Evolutionary conservation across 2,113 vertebrate species (phyloP), one percentile per base, ranked within the genome.

Genomic region (Trichomycterus rosablanca): DNA sequence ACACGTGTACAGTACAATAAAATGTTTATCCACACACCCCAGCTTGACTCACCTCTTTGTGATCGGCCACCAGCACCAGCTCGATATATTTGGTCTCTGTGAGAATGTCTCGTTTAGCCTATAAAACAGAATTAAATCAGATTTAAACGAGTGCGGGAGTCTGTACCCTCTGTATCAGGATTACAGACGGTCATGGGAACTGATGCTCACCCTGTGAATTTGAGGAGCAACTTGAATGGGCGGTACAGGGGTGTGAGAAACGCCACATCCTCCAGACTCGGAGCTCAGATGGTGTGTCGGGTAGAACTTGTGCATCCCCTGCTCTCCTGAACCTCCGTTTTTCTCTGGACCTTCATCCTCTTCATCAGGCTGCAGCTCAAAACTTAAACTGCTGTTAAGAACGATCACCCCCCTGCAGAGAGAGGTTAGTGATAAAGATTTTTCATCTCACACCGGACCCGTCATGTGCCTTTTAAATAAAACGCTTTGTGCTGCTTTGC

Each of bases 51-150:
- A 98, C 94, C 86, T 94, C 92, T 0, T 89, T 60, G 3, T 91
- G 87, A 48, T 98, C 94, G 0, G 83, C 92, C 63, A 98, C 93
- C 63, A 98, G 83, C 76, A 94, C 93, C 80, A 98, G 83, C 66
- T 98, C 95, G 28, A 98, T 85, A 3, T 88, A 89, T 12, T 85
- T 92, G 44, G 83, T 88, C 79, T 93, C 89, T 0, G 79, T 74
- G 22, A 90, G 75, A 15, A 80, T 84, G 3, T 91, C 85, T 55
- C 92, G 83, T 76, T 84, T 86, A 5, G 62, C 78, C 86, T 87
- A 72, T 57, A 48, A 39, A 66, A 37, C 32, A 63, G 0, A 66
- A n/a, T n/a, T n/a, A n/a, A n/a, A n/a, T n/a, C n/a, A n/a, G 39
- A 11, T 24, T 65, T 9, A 66, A 5, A 46, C n/a, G n/a, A n/a